Percentiles rank a stretch among this genome's conserved stretches.
phyloP scores from a whole-genome alignment of 2,797 vertebrate genomes.

The Clamator glandarius region DNA sequence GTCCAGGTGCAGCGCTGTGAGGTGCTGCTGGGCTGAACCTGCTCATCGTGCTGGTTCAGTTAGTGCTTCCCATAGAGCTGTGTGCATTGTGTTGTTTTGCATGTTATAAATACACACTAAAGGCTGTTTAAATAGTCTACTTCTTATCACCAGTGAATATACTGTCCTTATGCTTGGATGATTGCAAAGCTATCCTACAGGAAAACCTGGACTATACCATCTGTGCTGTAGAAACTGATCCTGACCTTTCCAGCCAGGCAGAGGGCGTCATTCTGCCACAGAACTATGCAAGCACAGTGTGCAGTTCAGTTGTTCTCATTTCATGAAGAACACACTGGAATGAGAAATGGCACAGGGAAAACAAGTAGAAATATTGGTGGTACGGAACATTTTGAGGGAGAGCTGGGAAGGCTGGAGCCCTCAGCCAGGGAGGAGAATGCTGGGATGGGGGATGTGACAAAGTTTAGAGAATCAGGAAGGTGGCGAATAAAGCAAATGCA shows the following conservation, averaged over 20 bases:
- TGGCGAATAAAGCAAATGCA: too few relatives aligned
- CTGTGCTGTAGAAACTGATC: neutral
- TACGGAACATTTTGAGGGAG: too few relatives aligned
- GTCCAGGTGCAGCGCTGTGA: neutral
- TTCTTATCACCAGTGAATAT: neutral
- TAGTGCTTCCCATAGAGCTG: neutral
- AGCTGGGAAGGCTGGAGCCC: too few relatives aligned
- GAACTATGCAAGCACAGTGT: accelerated
- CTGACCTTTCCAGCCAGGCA: neutral
- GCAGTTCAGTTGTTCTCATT: accelerated
- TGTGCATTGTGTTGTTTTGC: too few relatives aligned
- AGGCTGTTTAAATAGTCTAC: neutral
- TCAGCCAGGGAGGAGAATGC: too few relatives aligned
- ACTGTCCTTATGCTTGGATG: neutral
- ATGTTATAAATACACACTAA: neutral
- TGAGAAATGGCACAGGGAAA: too few relatives aligned
- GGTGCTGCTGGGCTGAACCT: neutral
- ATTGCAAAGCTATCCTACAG: neutral
- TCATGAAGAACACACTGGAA: neutral
- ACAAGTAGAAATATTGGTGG: too few relatives aligned
- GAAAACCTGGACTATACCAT: neutral
- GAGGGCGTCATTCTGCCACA: neutral
- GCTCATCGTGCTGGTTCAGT: too few relatives aligned
- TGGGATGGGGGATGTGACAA: too few relatives aligned
- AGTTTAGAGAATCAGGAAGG: too few relatives aligned